These are phyloP conservation scores for Mesocricetus auratus DNA, from an alignment of 2,113 vertebrate genomes.

Conservation along the genomic window DNA sequence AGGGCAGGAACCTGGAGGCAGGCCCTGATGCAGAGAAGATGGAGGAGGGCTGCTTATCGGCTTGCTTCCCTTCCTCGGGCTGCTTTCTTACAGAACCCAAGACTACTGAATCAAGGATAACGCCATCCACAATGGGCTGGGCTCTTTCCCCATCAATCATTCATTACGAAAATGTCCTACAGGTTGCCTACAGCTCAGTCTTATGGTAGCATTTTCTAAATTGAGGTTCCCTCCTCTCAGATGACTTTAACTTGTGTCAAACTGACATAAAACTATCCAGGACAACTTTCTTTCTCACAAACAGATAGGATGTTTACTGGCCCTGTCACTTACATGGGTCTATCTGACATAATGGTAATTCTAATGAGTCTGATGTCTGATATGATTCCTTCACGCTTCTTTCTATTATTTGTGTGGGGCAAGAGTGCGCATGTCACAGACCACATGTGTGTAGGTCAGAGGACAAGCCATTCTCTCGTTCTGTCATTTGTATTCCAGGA, in stretches of 20 bases:
- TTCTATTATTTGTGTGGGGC: background rate
- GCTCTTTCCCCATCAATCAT: no score
- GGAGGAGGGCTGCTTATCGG: background rate
- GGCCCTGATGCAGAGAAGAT: background rate
- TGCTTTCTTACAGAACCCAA: background rate
- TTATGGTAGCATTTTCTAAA: background rate
- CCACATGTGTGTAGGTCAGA: background rate
- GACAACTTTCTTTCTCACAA: background rate
- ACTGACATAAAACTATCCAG: background rate
- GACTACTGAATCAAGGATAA: background rate
- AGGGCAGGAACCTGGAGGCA: background rate
- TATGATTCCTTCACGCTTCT: background rate
- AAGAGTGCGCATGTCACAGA: background rate
- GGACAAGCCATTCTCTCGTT: background rate
- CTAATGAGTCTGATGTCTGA: background rate
- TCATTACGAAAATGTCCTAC: background rate
- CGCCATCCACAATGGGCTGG: no score
- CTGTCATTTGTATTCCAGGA: background rate
- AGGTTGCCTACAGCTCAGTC: no score
- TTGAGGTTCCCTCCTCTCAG: background rate
- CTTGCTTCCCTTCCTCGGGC: background rate
- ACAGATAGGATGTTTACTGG: background rate
- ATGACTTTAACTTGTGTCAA: background rate
- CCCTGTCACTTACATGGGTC: background rate
- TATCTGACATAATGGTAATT: slow-evolving; percentile 10